A percentile compares a stretch with the other conserved stretches of the same genome.
phyloP scores from a whole-genome alignment of 2,797 vertebrate species.

The Sebastes oblongus region DNA sequence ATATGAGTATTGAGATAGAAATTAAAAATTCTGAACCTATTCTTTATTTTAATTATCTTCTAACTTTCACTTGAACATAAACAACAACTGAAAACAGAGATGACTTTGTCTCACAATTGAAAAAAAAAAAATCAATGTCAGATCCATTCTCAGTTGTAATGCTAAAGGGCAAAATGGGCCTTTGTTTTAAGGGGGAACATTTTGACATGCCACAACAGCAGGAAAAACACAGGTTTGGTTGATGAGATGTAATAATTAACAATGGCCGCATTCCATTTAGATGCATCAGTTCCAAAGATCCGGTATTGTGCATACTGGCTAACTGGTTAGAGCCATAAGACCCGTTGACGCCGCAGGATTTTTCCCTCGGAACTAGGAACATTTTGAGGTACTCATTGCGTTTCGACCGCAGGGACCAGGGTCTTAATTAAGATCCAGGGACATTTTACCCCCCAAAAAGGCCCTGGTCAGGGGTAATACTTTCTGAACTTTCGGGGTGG shows the following conservation, averaged over 20 bases:
- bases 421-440: no score
- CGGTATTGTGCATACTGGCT: not conserved
- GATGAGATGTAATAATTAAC: conserved; percentile 9
- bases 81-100: not conserved
- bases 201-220: not conserved
- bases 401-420: no score
- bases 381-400: no score
- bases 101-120: not conserved
- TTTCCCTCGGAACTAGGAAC: no score
- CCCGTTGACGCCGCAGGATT: no score
- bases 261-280: not conserved
- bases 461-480: no score
- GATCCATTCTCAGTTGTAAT: not conserved
- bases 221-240: not conserved
- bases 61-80: not conserved
- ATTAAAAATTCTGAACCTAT: rapidly evolving
- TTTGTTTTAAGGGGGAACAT: not conserved
- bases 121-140: not conserved
- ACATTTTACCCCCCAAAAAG: no score
- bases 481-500: no score
- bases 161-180: not conserved
- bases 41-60: not conserved
- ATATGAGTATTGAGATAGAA: not conserved
- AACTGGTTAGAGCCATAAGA: not conserved
- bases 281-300: not conserved